phyloP scores from a whole-genome alignment of 1,140 invertebrate species.

The Battus philenor region DNA sequence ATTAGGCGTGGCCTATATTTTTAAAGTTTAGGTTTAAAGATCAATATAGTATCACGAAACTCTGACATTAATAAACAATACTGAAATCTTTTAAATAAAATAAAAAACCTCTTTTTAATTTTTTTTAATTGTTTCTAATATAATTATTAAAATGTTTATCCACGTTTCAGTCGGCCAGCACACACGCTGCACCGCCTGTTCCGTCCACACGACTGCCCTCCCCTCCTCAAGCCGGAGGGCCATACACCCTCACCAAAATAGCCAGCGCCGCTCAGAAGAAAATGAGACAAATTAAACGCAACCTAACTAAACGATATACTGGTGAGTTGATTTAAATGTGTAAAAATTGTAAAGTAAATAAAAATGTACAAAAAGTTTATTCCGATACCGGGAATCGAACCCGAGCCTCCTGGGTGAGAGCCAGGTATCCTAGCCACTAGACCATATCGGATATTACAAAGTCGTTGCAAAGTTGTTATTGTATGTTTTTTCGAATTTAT shows the following conservation, averaged over 20 bases:
- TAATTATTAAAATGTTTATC: too few relatives aligned
- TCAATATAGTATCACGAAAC: too few relatives aligned
- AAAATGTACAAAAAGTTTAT: conserved; percentile 21
- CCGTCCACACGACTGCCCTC: conserved; percentile 77
- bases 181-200: conserved; percentile 58
- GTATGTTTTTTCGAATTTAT: too few relatives aligned
- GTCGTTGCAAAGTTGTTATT: neutral
- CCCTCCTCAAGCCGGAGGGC: conserved; percentile 73
- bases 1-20: too few relatives aligned
- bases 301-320: conserved; percentile 72
- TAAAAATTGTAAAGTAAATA: conserved; percentile 14
- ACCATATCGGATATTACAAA: conserved; percentile 54
- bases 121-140: too few relatives aligned
- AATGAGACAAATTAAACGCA: conserved; percentile 68
- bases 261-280: conserved; percentile 76
- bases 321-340: conserved; percentile 30
- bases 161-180: conserved; percentile 40
- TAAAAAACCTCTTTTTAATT: too few relatives aligned
- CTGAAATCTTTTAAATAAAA: too few relatives aligned
- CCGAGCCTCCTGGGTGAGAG: conserved; percentile 51
- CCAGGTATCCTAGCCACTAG: conserved; percentile 59
- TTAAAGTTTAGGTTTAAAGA: too few relatives aligned
- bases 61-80: too few relatives aligned
- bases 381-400: conserved; percentile 64
- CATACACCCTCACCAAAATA: conserved; percentile 78